These are phyloP conservation scores for Drosophila kuntzei DNA, from an alignment of 2,888 invertebrate genomes.

Conservation along the genomic window DNA sequence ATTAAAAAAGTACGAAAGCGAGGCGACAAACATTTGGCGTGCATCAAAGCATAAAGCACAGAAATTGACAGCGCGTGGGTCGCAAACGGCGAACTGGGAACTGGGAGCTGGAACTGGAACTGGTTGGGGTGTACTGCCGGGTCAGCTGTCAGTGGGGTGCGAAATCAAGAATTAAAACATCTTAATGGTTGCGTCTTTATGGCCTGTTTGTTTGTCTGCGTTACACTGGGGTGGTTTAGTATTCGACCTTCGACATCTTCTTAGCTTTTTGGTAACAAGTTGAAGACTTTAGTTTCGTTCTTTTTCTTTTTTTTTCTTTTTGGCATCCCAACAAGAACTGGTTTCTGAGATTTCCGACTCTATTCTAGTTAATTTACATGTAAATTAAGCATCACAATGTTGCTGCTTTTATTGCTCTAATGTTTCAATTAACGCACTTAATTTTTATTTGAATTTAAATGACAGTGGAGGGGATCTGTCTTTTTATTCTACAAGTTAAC, in stretches of 20 bases:
- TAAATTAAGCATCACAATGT: constrained; percentile 84
- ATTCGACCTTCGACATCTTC: constrained; percentile 27
- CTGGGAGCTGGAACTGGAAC: constrained; percentile 26
- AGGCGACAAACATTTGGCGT: constrained; percentile 43
- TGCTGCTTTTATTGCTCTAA: constrained; percentile 63
- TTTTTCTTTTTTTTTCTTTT: constrained; percentile 11
- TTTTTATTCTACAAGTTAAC: not conserved
- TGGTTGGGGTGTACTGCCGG: constrained; percentile 20
- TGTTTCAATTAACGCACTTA: constrained; percentile 84
- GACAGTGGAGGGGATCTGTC: not conserved
- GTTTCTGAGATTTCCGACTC: constrained; percentile 49
- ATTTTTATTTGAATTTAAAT: constrained; percentile 53
- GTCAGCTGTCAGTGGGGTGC: constrained; percentile 69
- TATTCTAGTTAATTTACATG: constrained; percentile 84
- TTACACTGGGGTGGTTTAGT: constrained; percentile 34
- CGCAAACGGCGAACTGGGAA: constrained; percentile 27
- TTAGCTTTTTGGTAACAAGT: constrained; percentile 14
- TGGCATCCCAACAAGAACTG: constrained; percentile 13
- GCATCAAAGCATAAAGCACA: constrained; percentile 59
- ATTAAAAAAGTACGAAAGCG: constrained; percentile 8
- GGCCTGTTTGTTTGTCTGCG: constrained; percentile 46
- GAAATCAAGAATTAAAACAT: constrained; percentile 83
- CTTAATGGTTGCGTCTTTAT: constrained; percentile 77
- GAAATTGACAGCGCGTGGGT: constrained; percentile 68
- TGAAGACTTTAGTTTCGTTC: constrained; percentile 19